phyloP scores from a whole-genome alignment of 2,888 invertebrate genomes.

The Acrobasis repandana region DNA sequence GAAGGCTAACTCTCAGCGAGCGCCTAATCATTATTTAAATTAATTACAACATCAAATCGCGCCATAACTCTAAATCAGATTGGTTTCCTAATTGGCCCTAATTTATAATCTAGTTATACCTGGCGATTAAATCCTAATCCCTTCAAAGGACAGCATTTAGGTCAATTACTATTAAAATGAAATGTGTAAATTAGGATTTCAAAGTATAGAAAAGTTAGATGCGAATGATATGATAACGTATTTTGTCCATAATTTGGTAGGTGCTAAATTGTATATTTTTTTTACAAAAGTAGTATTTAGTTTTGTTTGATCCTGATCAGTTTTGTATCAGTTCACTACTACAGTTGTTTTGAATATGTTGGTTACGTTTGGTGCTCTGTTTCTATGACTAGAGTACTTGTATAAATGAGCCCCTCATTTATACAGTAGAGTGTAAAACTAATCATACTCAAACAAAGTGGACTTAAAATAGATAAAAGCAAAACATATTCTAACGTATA shows the following conservation, averaged over 20 bases:
- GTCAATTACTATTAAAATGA: background rate
- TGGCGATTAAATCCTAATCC: conserved; percentile 20
- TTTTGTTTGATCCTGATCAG: no score
- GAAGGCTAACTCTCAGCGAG: background rate
- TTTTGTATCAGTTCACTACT: no score
- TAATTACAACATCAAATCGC: conserved; percentile 18
- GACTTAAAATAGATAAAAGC: background rate
- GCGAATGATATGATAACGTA: no score
- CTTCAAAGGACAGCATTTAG: conserved; percentile 14
- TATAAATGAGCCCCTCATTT: no score
- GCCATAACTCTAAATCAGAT: conserved; percentile 19
- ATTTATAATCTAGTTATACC: conserved; percentile 21
- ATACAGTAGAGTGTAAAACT: no score
- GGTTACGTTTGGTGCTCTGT: no score
- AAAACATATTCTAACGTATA: conserved; percentile 6
- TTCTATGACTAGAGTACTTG: no score
- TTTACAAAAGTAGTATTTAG: no score
- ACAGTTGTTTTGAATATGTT: no score
- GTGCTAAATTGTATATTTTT: no score
- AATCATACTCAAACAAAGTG: no score
- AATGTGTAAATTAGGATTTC: background rate
- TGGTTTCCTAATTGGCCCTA: conserved; percentile 20
- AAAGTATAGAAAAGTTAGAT: background rate
- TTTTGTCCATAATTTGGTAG: no score
- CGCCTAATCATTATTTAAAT: conserved; percentile 18